These are phyloP conservation scores for Syrphus vitripennis DNA, from an alignment of 2,888 invertebrate genomes.

Conservation along the genomic window DNA sequence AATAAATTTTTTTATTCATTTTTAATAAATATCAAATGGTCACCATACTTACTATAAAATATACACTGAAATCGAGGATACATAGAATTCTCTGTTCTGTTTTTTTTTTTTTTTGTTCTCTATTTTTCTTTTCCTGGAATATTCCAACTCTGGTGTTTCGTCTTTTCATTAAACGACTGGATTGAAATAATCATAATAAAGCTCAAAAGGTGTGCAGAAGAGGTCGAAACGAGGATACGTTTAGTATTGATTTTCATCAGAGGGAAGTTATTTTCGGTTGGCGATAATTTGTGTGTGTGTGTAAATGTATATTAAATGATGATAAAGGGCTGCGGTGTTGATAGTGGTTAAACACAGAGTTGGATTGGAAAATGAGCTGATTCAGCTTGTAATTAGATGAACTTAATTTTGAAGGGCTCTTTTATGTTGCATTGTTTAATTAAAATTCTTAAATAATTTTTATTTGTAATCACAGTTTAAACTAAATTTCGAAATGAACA, in stretches of 20 bases:
- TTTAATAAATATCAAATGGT: not conserved
- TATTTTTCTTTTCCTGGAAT: slow-evolving; percentile 7
- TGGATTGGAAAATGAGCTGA: not conserved
- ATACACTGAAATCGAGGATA: not conserved
- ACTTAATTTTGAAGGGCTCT: no score
- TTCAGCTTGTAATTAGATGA: not conserved
- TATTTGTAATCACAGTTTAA: no score
- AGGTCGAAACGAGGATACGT: slow-evolving; percentile 17
- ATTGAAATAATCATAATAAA: slow-evolving; percentile 62
- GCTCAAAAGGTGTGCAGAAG: slow-evolving; percentile 3
- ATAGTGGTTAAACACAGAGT: not conserved
- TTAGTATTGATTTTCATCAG: slow-evolving; percentile 57
- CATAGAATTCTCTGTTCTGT: not conserved
- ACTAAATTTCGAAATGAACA: no score
- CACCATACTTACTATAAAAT: not conserved
- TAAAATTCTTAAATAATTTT: no score
- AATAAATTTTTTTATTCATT: no score
- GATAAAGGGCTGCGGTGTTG: slow-evolving; percentile 5
- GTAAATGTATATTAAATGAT: not conserved
- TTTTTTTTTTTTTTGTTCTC: not conserved
- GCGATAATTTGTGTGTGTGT: slow-evolving; percentile 29
- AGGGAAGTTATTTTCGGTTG: slow-evolving; percentile 53
- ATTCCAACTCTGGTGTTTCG: slow-evolving; percentile 11
- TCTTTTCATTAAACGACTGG: slow-evolving; percentile 55
- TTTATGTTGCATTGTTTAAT: no score